Evolutionary conservation across 2,797 vertebrate species (phyloP), one percentile per base, ranked within the genome.

Genomic region (Semaprochilodus insignis): DNA sequence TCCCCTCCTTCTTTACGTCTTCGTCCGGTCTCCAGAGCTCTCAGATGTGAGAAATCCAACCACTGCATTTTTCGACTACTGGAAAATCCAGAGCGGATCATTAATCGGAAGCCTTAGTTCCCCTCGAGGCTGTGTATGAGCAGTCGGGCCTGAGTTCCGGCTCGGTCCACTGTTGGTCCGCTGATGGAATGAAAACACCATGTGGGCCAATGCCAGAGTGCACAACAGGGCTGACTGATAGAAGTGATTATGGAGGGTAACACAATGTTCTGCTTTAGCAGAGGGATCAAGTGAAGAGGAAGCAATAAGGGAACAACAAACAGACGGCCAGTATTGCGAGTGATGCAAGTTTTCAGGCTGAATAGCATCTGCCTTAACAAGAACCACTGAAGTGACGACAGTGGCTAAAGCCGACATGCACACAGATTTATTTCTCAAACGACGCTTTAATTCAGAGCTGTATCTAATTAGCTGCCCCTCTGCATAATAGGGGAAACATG

Each of bases 391-490:
- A 69, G 25, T 65, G 54, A 44, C 27, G 17, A 57, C 51, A 57
- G 23, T 51, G 27, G 63, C 59, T 40, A 21, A 55, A 81, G 73
- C 16, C 48, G 52, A 34, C n/a, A 17, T n/a, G 48, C 15, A 16
- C 60, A 25, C 60, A 55, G 70, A 81, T 74, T 34, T 65, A 51
- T 74, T 76, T 60, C 57, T 52, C 40, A 36, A 69, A 69, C n/a
- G 34, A 36, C 8, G 36, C 57, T 77, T 66, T 66, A 74, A 74
- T 74, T 77, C 44, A 11, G 16, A 25, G 67, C 81, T 82, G 81
- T 48, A 40, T 77, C 74, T 77, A 71, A 77, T 82, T 82, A 82
- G 57, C 44, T 25, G 36, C 10, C 31, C 54, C 34, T 59, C 27
- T 69, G 54, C 63, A 77, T 51, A 59, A 72, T 65, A 44, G 40